Base-by-base conservation (phyloP, 2,888 invertebrate genomes). In the Antheraea yamamai region DNA sequence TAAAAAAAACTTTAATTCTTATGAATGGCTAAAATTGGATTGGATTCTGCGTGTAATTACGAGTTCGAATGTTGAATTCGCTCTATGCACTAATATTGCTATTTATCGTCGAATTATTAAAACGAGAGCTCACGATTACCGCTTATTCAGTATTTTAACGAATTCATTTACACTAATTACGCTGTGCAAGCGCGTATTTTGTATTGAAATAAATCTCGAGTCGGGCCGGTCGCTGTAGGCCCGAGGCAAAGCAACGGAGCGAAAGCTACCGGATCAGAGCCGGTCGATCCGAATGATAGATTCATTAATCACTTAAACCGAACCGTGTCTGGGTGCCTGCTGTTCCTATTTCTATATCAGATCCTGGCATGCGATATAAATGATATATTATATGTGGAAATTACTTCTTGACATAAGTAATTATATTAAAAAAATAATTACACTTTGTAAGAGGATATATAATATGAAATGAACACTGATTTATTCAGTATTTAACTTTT, bases 251-350 rank as follows among this genome's bases (percentile, higher is more conserved):
- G 23, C 61, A 23, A 81, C 87, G 91, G 89, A 86, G 91, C 90
- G 91, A 92, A 91, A 91, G 91, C 86, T 81, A 86, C 89, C 83
- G 84, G 47, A 72, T 75, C 77, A 84, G 47, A 72, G 74, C 77
- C 81, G 87, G 89, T 88, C 85, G 84, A 80, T 78, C 80, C 79
- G 79, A 80, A 81, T 81, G 90, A 91, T 91, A 87, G 86, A 83
- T 87, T 86, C 88, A 90, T 91, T 91, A 89, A 90, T 90, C 88
- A 89, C 85, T 87, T 83, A 79, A 79, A 83, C 79, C 78, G 79
- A 77, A 39, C 61, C 6, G 66, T 64, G 58, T 72, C 72, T 74
- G 39, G 64, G 35, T 73, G 68, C 78, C 73, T 73, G 75, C 77
- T 79, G 81, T 83, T 78, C 80, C 76, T 79, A 76, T 51, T 72